phyloP scores from a whole-genome alignment of 2,888 invertebrate genomes.

The Dichetophora obliterata region DNA sequence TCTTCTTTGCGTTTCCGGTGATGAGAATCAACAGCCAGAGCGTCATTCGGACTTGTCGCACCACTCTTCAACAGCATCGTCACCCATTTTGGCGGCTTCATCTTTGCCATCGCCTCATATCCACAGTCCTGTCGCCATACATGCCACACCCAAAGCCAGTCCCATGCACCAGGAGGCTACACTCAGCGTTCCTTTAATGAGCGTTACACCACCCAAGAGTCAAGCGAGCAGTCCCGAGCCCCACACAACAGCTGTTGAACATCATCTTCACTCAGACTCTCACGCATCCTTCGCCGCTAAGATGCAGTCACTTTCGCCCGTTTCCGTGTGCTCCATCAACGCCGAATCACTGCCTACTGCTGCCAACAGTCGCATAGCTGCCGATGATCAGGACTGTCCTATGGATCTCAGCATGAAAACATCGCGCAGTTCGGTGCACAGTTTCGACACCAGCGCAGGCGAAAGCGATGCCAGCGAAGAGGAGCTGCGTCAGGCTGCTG shows the following conservation, averaged over 20 bases:
- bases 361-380: conserved; percentile 33
- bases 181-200: conserved; percentile 41
- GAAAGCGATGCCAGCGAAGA: conserved; percentile 55
- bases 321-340: conserved; percentile 62
- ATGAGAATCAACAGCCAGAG: conserved; percentile 56
- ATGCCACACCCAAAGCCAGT: conserved; percentile 53
- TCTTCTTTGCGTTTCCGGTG: conserved; percentile 58
- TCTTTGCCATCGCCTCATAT: conserved; percentile 56
- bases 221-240: conserved; percentile 28
- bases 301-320: conserved; percentile 65
- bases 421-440: conserved; percentile 62
- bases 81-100: conserved; percentile 12
- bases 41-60: conserved; percentile 31
- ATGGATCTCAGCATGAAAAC: conserved; percentile 80
- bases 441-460: conserved; percentile 56
- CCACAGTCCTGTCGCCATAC: conserved; percentile 58
- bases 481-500: conserved; percentile 50
- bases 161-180: conserved; percentile 49
- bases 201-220: conserved; percentile 36
- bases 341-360: conserved; percentile 55
- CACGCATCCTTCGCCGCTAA: conserved; percentile 57
- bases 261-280: conserved; percentile 15
- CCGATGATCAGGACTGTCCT: conserved; percentile 47
- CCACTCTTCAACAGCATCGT: conserved; percentile 28
- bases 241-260: conserved; percentile 40